Evolutionary conservation across 1,140 invertebrate genomes (phyloP).

Genomic region (Nephotettix cincticeps): DNA sequence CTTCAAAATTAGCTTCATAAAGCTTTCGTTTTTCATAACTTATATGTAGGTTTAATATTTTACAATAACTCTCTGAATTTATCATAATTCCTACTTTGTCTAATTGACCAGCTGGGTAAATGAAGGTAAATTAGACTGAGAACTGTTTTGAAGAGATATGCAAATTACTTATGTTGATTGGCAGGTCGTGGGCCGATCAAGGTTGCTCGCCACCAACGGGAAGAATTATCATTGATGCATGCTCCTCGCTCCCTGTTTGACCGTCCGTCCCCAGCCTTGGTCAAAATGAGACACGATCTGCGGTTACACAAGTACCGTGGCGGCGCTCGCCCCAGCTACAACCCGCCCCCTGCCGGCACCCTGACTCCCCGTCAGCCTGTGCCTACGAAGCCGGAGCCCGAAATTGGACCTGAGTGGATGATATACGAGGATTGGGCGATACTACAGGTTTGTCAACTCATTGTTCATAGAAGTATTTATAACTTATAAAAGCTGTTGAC

Average conservation of each 20-base stretch:
- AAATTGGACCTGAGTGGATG: slow-evolving; percentile 78
- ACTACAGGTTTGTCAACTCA: slow-evolving; percentile 58
- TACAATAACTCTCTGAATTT: too few relatives aligned
- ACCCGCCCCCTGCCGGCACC: slow-evolving; percentile 60
- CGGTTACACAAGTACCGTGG: slow-evolving; percentile 72
- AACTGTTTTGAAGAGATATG: too few relatives aligned
- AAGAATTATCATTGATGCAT: slow-evolving; percentile 68
- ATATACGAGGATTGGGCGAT: slow-evolving; percentile 88
- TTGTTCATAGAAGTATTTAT: too few relatives aligned
- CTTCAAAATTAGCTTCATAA: too few relatives aligned
- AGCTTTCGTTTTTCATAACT: too few relatives aligned
- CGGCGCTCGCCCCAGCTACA: slow-evolving; percentile 58
- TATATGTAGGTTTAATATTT: too few relatives aligned
- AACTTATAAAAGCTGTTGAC: too few relatives aligned
- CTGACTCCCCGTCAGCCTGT: slow-evolving; percentile 37
- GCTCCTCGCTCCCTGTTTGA: slow-evolving; percentile 87
- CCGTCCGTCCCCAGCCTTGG: slow-evolving; percentile 71
- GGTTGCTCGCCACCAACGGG: slow-evolving; percentile 50
- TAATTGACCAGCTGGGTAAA: too few relatives aligned
- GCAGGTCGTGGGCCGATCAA: slow-evolving; percentile 60
- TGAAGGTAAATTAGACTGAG: too few relatives aligned
- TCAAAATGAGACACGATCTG: slow-evolving; percentile 75
- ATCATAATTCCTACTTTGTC: too few relatives aligned
- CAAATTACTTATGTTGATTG: too few relatives aligned
- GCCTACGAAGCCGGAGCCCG: slow-evolving; percentile 51